phyloP scores from a whole-genome alignment of 2,888 invertebrate genomes.

The Nephrotoma flavescens region DNA sequence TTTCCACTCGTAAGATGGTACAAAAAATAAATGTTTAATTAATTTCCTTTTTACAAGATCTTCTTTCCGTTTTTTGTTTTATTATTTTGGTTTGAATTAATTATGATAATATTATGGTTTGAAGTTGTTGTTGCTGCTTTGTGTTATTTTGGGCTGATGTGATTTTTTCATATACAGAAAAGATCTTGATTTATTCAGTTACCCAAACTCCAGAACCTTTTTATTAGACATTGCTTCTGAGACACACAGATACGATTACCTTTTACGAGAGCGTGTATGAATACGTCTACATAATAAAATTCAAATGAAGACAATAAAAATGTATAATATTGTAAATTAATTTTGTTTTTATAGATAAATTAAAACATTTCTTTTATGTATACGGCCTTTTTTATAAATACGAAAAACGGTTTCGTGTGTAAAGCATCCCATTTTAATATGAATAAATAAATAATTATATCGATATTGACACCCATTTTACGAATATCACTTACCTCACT shows the following conservation, averaged over 20 bases:
- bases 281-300: neutral
- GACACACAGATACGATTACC: neutral
- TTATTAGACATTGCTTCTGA: neutral
- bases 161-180: neutral
- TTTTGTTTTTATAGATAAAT: neutral
- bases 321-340: neutral
- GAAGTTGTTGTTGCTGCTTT: neutral
- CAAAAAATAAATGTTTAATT: neutral
- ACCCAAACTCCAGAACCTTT: neutral
- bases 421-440: neutral
- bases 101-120: neutral
- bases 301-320: neutral
- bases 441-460: neutral
- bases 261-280: neutral
- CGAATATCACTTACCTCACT: neutral
- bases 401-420: neutral
- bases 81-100: neutral
- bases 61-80: neutral
- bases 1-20: neutral
- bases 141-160: neutral
- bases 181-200: neutral
- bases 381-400: neutral
- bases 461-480: neutral
- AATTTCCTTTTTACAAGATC: neutral
- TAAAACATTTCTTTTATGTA: neutral